Base-by-base conservation (phyloP, 2,797 vertebrate species). In the Otolemur crassicaudatus region DNA sequence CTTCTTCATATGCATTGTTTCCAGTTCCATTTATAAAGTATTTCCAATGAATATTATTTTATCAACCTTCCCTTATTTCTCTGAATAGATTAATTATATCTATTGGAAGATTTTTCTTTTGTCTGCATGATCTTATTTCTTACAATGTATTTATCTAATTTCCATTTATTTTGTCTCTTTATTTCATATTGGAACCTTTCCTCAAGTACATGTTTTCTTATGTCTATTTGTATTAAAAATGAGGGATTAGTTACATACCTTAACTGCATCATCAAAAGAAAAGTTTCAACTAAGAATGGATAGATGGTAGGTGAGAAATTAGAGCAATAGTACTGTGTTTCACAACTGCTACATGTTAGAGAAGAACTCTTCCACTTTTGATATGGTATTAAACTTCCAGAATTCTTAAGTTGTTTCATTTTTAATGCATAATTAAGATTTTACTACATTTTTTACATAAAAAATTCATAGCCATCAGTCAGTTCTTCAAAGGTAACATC, bases 1-100 rank as follows among this genome's bases (percentile, higher is more conserved):
- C 49, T 89, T 65, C 40, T 85, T 91, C 56, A 69, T 69, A 22
- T 49, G 40, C 49, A n/a, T 92, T 88, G 87, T 95, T 95, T 72
- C 14, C 6, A 91, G 6, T 93, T 72, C 13, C 13, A 7, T 46
- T 72, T 67, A 75, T 34, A 29, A 0, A 82, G 14, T 92, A 56
- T 53, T 4, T 83, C 25, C 13, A 84, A 46, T 87, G 37, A 94
- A 43, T 90, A 17, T 29, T 72, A 87, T 75, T 49, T 80, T 58
- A 91, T 80, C 61, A 95, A 87, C 4, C 76, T 77, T 73, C 63
- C 67, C 23, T 83, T 76, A 65, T n/a, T 96, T 93, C 9, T 76
- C 17, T 91, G 34, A 95, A 83, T 67, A 60, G 40, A 76, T 81
- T 92, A 93, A 89, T 27, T 81, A 7, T 58, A 58, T 80, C 88